These are phyloP conservation scores for Onychomys arenicola DNA, from an alignment of 2,797 vertebrate species.

Conservation along the genomic window DNA sequence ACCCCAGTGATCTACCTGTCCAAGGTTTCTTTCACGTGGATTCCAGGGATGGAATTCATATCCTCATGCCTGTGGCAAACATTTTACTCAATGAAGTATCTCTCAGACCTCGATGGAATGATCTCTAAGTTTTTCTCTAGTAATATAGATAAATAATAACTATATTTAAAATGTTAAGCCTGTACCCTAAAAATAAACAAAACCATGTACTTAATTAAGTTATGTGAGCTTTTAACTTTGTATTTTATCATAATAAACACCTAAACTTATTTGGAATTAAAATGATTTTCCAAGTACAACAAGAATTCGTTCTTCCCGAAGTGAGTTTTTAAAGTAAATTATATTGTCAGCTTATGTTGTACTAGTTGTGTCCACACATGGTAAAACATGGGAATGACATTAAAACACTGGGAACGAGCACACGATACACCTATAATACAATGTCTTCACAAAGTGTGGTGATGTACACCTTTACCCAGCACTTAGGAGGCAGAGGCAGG, in stretches of 20 bases:
- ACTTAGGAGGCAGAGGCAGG: neutral
- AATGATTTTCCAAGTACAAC: slow-evolving; percentile 60
- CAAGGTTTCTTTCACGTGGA: neutral
- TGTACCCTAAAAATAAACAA: slow-evolving; percentile 43
- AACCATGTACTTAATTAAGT: slow-evolving; percentile 5
- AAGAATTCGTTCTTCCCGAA: slow-evolving; percentile 11
- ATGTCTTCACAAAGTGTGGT: neutral
- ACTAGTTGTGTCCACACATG: neutral
- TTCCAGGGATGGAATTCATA: neutral
- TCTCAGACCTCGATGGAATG: neutral
- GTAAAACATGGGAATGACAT: slow-evolving; percentile 18
- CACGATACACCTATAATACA: neutral
- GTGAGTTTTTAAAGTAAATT: slow-evolving; percentile 69
- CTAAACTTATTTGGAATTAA: slow-evolving; percentile 44
- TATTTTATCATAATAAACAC: slow-evolving; percentile 46
- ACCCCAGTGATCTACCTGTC: neutral
- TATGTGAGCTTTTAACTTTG: slow-evolving; percentile 14
- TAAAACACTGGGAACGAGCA: neutral
- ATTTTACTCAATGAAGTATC: neutral
- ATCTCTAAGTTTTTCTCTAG: slow-evolving; percentile 13
- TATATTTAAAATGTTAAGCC: slow-evolving; percentile 19
- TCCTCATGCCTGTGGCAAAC: neutral
- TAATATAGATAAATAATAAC: neutral
- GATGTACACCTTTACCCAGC: neutral
- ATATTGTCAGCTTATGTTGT: slow-evolving; percentile 29